Percentiles rank a stretch among this genome's conserved stretches.
Evolutionary conservation across 1,140 invertebrate species (phyloP).

Genomic region (Lepidurus packardi): DNA sequence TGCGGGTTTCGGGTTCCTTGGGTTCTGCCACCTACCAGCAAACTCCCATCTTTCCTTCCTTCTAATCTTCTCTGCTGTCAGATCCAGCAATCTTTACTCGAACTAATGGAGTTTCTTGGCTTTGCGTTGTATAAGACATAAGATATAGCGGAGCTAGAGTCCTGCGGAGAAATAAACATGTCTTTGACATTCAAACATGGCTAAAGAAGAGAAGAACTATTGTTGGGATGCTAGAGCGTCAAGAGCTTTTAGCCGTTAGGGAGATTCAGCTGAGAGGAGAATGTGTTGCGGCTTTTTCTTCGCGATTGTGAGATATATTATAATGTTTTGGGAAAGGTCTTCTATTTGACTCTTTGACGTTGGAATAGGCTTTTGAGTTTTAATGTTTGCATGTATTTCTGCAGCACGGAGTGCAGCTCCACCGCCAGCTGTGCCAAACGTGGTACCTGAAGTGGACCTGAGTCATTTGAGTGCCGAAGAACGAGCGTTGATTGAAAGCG

Average conservation of each 20-base stretch:
- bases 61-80: background rate
- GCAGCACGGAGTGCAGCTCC: background rate
- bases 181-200: background rate
- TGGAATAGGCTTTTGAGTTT: background rate
- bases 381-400: background rate
- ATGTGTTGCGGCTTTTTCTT: background rate
- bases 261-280: background rate
- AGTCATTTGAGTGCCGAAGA: conserved; percentile 57
- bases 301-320: background rate
- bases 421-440: conserved; percentile 33
- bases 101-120: conserved; percentile 4
- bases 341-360: background rate
- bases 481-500: conserved; percentile 53
- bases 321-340: background rate
- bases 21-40: background rate
- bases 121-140: background rate
- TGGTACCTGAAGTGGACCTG: conserved; percentile 53
- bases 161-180: background rate
- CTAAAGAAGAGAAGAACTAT: background rate
- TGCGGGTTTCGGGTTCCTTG: background rate
- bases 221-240: background rate
- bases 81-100: background rate
- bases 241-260: background rate
- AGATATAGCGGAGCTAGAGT: background rate
- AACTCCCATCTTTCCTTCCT: background rate